Evolutionary conservation across 37 sponge, comb jelly and placozoan species (phyloP).

Genomic region (Crambe crambe): DNA sequence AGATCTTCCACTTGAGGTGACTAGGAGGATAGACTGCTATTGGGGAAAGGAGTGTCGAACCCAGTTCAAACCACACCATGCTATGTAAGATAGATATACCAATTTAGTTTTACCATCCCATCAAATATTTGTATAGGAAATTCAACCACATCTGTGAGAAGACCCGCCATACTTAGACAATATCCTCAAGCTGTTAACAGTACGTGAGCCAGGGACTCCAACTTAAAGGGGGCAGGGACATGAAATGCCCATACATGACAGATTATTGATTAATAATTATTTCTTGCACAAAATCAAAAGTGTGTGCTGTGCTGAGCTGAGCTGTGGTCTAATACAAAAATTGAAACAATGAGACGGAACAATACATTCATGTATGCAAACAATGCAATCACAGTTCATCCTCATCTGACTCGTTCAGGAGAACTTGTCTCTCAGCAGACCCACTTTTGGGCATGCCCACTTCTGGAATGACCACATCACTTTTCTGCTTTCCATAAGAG

Average conservation of each 20-base stretch:
- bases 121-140: conserved; percentile 29
- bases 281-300: no score
- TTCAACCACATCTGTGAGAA: conserved; percentile 87
- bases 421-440: conserved; percentile 47
- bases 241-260: no score
- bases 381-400: conserved; percentile 39
- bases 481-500: conserved; percentile 3
- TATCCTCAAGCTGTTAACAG: neutral
- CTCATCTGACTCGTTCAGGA: conserved; percentile 51
- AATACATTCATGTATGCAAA: neutral
- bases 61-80: conserved; percentile 77
- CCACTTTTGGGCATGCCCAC: conserved; percentile 48
- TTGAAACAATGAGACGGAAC: neutral
- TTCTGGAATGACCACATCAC: conserved; percentile 27
- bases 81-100: conserved; percentile 62
- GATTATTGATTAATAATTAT: no score
- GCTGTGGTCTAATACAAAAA: no score
- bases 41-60: conserved; percentile 87
- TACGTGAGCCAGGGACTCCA: neutral
- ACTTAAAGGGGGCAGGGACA: neutral
- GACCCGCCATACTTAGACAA: conserved; percentile 30
- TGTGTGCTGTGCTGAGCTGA: no score
- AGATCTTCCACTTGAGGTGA: conserved; percentile 75
- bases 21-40: conserved; percentile 77
- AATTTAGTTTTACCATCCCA: no score